A percentile compares a stretch with the other conserved stretches of the same genome.
Conservation (phyloP, 2,888 invertebrate species). For the Rosalia funebris region DNA sequence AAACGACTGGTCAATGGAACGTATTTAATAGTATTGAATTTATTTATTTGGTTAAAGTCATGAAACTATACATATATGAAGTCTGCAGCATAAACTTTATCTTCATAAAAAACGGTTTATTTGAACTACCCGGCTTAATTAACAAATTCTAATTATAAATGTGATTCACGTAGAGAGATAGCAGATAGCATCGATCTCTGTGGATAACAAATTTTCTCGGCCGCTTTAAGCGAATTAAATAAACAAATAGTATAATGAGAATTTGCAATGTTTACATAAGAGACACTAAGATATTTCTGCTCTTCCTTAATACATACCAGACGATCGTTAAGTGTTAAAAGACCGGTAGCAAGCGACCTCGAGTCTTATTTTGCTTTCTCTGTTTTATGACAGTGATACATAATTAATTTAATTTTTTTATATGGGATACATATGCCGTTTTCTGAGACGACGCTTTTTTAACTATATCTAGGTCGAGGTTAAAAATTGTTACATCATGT, state of each 20-base stretch:
- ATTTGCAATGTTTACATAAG: constrained; percentile 16
- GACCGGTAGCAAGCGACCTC: constrained; percentile 1
- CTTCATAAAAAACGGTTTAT: constrained; percentile 16
- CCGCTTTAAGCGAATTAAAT: constrained; percentile 1
- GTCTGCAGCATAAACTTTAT: constrained; percentile 1
- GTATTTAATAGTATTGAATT: no score
- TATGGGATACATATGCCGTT: no score
- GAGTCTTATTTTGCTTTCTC: not conserved
- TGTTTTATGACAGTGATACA: not conserved
- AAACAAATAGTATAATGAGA: constrained; percentile 10
- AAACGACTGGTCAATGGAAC: not conserved
- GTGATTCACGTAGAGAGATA: not conserved
- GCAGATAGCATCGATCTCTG: not conserved
- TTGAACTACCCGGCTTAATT: constrained; percentile 18
- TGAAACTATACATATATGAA: no score
- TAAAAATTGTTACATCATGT: no score
- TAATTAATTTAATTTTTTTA: not conserved
- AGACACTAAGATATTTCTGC: not conserved
- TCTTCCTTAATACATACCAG: constrained; percentile 12
- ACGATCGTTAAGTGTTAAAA: constrained; percentile 12
- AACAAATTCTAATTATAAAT: constrained; percentile 12
- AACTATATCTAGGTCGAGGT: no score
- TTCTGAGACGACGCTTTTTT: no score
- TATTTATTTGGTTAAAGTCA: not conserved
- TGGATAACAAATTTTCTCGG: not conserved